These are phyloP conservation scores for Microplitis mediator DNA, from an alignment of 1,140 invertebrate genomes.

Conservation along the genomic window DNA sequence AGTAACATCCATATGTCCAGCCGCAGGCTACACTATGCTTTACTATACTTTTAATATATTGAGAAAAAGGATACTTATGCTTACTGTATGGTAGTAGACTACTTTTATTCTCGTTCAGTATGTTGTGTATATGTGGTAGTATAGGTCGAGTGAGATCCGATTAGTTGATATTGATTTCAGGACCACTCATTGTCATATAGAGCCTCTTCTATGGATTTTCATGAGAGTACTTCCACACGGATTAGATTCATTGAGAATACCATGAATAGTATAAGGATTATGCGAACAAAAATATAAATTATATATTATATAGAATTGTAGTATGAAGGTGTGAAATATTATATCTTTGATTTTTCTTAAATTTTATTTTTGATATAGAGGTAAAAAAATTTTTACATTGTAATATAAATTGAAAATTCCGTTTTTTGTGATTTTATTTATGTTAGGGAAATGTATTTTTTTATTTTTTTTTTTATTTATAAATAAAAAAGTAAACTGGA, in stretches of 20 bases:
- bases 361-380: too few relatives aligned
- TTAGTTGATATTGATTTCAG: conserved; percentile 28
- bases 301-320: neutral
- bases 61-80: conserved; percentile 7
- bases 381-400: too few relatives aligned
- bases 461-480: too few relatives aligned
- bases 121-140: neutral
- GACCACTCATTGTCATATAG: conserved; percentile 21
- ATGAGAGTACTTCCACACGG: conserved; percentile 18
- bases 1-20: conserved; percentile 27
- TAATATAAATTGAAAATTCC: too few relatives aligned
- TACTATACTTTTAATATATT: too few relatives aligned
- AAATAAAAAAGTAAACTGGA: too few relatives aligned
- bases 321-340: too few relatives aligned
- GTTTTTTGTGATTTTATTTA: too few relatives aligned
- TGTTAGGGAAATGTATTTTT: too few relatives aligned
- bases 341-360: too few relatives aligned
- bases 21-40: conserved; percentile 6
- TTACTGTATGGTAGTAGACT: neutral
- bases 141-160: conserved; percentile 17
- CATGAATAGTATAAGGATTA: neutral
- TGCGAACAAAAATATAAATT: too few relatives aligned
- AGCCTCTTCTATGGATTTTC: conserved; percentile 17
- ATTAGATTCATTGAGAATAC: conserved; percentile 20
- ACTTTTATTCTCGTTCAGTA: neutral